Conservation (phyloP, 2,797 vertebrate genomes). For the Syncerus caffer region DNA sequence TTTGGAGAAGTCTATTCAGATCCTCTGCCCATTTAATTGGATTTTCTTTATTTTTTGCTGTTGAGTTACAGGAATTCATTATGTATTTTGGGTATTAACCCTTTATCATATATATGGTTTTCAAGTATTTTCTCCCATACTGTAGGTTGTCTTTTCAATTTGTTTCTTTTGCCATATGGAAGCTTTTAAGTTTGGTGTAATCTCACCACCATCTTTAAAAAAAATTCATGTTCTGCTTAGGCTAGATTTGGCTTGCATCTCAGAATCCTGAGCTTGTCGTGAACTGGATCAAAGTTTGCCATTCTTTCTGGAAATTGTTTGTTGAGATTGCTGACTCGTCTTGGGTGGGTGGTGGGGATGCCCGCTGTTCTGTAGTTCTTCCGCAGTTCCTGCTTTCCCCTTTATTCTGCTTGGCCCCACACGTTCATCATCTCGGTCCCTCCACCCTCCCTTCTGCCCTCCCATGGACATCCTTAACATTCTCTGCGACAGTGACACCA, state of each 20-base stretch:
- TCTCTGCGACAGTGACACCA: neutral
- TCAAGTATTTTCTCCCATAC: neutral
- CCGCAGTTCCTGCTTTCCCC: neutral
- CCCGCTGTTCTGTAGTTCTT: neutral
- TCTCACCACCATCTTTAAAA: neutral
- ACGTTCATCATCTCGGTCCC: neutral
- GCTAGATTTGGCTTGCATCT: neutral
- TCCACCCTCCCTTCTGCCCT: neutral
- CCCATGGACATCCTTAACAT: neutral
- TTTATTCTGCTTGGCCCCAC: neutral
- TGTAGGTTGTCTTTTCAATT: neutral
- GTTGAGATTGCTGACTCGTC: neutral
- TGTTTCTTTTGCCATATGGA: neutral
- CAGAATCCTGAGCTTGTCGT: conserved; percentile 10
- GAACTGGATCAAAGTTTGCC: neutral
- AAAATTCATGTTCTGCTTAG: conserved; percentile 12
- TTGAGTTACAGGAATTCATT: neutral
- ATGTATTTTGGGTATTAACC: neutral
- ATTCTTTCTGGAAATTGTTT: neutral
- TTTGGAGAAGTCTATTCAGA: neutral
- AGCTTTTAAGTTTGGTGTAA: neutral
- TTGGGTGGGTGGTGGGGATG: neutral
- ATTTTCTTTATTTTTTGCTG: neutral
- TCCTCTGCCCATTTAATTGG: neutral
- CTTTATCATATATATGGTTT: neutral